These are phyloP conservation scores for Aix galericulata DNA, from an alignment of 2,113 vertebrate genomes.

Conservation along the genomic window DNA sequence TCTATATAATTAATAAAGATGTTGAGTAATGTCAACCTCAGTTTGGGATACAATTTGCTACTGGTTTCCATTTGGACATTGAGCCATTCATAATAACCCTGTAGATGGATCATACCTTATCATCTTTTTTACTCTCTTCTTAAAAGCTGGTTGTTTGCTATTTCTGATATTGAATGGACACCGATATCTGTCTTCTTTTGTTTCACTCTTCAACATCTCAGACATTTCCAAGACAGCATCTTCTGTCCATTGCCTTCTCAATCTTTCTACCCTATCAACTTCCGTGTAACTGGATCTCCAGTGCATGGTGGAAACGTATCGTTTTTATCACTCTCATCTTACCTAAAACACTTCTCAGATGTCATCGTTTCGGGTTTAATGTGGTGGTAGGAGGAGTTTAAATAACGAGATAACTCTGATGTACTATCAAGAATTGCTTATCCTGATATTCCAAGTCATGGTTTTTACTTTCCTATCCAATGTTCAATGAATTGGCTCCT, in stretches of 20 bases:
- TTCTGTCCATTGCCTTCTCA: conserved; percentile 3
- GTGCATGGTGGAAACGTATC: background rate
- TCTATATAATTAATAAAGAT: background rate
- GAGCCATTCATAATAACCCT: background rate
- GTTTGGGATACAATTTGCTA: background rate
- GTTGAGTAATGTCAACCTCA: background rate
- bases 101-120: background rate
- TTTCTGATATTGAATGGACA: background rate
- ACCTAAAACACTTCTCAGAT: background rate
- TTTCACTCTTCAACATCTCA: background rate
- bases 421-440: background rate
- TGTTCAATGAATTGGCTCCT: background rate
- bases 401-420: background rate
- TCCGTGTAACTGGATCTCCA: conserved; percentile 57
- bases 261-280: conserved; percentile 8
- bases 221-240: background rate
- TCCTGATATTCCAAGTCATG: background rate
- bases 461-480: background rate
- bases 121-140: background rate
- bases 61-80: background rate
- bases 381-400: background rate
- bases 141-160: background rate
- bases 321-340: background rate
- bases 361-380: background rate
- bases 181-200: background rate